A percentile compares a stretch with the other conserved stretches of the same genome.
These are phyloP conservation scores for Colaptes auratus DNA, from an alignment of 2,113 vertebrate species.

Conservation along the genomic window DNA sequence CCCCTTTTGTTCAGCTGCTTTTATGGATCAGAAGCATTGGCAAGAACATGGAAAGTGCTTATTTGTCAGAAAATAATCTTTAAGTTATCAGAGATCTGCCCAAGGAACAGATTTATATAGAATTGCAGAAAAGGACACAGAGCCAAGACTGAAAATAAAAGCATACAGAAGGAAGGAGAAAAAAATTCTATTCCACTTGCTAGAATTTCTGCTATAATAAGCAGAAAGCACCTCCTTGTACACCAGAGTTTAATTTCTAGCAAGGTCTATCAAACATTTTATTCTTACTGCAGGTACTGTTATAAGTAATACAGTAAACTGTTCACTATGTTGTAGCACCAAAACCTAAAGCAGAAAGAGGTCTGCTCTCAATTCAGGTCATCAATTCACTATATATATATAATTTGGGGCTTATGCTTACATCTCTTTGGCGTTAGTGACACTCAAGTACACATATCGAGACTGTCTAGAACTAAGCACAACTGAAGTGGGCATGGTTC, in stretches of 20 bases:
- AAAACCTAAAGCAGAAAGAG: neutral
- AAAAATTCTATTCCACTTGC: neutral
- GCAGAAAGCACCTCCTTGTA: neutral
- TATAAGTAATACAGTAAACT: neutral
- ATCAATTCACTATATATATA: neutral
- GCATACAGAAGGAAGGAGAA: neutral
- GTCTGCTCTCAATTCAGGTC: neutral
- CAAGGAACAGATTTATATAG: neutral
- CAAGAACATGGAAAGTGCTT: neutral
- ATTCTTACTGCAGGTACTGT: neutral
- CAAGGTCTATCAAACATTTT: neutral
- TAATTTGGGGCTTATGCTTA: neutral
- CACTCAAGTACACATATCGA: neutral
- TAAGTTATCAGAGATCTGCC: neutral
- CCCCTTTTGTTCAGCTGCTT: neutral
- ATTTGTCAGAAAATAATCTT: constrained; percentile 49
- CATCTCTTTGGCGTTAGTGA: neutral
- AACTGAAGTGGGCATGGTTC: neutral
- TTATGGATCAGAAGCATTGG: neutral
- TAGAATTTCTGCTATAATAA: neutral
- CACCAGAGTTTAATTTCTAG: neutral
- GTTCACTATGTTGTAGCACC: neutral
- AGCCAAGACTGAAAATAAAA: constrained; percentile 19
- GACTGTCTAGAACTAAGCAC: neutral
- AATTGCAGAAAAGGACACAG: neutral